Percentiles rank a stretch among this genome's conserved stretches.
Evolutionary conservation across 1,140 invertebrate species (phyloP).

Genomic region (Listronotus oregonensis): DNA sequence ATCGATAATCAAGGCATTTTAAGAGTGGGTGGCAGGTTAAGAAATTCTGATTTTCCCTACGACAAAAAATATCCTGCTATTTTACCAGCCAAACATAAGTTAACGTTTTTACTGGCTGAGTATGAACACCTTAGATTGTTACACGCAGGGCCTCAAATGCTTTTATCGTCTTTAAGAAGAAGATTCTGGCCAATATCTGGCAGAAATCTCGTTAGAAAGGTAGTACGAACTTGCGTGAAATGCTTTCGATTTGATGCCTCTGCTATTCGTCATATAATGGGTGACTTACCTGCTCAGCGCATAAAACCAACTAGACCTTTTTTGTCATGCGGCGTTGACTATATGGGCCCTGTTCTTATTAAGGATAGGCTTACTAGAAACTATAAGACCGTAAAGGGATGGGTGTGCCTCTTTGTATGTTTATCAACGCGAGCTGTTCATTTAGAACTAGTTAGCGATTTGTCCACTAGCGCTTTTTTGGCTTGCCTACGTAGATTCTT

Average conservation of each 20-base stretch:
- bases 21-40: constrained; percentile 44
- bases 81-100: constrained; percentile 35
- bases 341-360: background rate
- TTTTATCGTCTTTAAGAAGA: constrained; percentile 32
- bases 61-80: constrained; percentile 46
- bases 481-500: no score
- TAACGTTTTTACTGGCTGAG: constrained; percentile 38
- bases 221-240: background rate
- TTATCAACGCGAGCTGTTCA: no score
- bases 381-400: background rate
- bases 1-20: constrained; percentile 30
- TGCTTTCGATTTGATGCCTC: background rate
- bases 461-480: no score
- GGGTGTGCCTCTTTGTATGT: background rate
- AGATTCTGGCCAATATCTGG: constrained; percentile 42
- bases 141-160: constrained; percentile 39
- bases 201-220: constrained; percentile 19
- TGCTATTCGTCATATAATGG: constrained; percentile 5
- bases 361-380: background rate
- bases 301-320: background rate
- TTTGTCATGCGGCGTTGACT: background rate
- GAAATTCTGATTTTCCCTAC: constrained; percentile 31
- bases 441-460: no score
- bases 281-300: background rate
- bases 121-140: constrained; percentile 37